Conservation (phyloP, 2,888 invertebrate genomes). For the Drosophila barbarae region DNA sequence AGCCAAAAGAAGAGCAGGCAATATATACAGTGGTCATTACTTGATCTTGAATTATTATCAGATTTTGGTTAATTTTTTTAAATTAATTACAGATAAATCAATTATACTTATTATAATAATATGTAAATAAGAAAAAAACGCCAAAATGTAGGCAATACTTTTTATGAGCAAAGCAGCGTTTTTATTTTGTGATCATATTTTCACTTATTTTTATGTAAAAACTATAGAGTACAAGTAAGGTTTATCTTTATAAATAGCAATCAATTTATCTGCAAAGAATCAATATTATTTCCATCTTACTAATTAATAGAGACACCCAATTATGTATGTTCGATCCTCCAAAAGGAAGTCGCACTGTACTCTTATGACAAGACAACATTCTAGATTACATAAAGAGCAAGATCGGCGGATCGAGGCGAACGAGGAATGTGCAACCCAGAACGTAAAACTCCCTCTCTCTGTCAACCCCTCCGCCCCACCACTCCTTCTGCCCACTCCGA, state of each 20-base stretch:
- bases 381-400: slow-evolving; percentile 64
- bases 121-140: not conserved
- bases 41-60: too few relatives aligned
- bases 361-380: slow-evolving; percentile 50
- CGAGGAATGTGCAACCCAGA: slow-evolving; percentile 32
- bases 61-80: not conserved
- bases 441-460: slow-evolving; percentile 17
- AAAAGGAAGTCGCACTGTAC: slow-evolving; percentile 1
- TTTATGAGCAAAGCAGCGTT: not conserved
- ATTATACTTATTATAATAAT: too few relatives aligned
- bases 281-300: too few relatives aligned
- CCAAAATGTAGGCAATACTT: not conserved
- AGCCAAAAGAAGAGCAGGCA: slow-evolving; percentile 13
- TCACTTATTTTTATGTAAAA: not conserved
- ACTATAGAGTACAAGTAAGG: not conserved
- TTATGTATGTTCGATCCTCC: not conserved
- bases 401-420: slow-evolving; percentile 26
- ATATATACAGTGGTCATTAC: slow-evolving; percentile 26
- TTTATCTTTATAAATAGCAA: not conserved
- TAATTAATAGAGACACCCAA: not conserved
- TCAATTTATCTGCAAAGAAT: too few relatives aligned
- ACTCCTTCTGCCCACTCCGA: not conserved
- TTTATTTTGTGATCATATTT: not conserved
- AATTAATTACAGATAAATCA: too few relatives aligned
- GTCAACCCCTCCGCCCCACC: not conserved